These are phyloP conservation scores for Drosophila ustulata DNA, from an alignment of 2,888 invertebrate genomes.

Conservation along the genomic window DNA sequence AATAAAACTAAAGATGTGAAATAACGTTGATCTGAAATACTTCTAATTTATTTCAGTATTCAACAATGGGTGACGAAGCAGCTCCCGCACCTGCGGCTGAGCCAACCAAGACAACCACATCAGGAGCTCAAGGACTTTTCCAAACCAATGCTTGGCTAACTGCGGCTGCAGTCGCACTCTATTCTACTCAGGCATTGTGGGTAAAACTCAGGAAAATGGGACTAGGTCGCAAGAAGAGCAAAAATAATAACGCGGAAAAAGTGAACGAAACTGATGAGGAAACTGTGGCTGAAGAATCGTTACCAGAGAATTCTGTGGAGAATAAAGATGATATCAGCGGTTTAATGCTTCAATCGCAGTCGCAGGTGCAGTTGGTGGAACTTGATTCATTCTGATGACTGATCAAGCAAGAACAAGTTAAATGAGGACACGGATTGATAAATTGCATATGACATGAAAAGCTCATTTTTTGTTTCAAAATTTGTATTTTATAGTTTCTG, in stretches of 20 bases:
- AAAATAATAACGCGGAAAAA: not conserved
- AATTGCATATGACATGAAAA: not conserved
- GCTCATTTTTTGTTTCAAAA: conserved; percentile 4
- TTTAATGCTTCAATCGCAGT: not conserved
- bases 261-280: not conserved
- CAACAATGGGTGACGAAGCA: conserved; percentile 7
- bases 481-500: not conserved
- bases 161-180: conserved; percentile 45
- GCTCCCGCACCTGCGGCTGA: not conserved
- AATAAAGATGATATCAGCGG: too few relatives aligned
- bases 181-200: conserved; percentile 48
- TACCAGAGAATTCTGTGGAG: not conserved
- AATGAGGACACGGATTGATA: conserved; percentile 12
- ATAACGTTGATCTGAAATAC: not conserved
- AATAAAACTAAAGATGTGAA: not conserved
- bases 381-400: not conserved
- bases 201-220: conserved; percentile 29
- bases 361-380: not conserved
- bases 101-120: conserved; percentile 19
- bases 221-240: not conserved
- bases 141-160: conserved; percentile 33
- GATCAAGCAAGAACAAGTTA: too few relatives aligned
- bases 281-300: not conserved
- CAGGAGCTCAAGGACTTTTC: conserved; percentile 19
- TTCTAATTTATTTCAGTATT: not conserved